These are phyloP conservation scores for Pempheris klunzingeri DNA, from an alignment of 2,797 vertebrate genomes.

Conservation along the genomic window DNA sequence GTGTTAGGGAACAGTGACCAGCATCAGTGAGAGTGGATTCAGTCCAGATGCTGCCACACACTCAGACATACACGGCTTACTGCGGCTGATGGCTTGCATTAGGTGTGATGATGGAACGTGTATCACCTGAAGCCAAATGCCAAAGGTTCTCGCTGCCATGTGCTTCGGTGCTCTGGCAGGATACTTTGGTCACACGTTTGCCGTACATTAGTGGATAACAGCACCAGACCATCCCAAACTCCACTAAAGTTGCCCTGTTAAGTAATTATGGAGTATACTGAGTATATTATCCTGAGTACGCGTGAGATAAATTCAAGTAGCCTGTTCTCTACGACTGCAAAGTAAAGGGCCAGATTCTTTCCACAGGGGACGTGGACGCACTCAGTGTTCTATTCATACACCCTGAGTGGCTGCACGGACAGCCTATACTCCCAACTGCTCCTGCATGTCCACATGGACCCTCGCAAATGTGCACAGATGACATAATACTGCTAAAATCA, in stretches of 20 bases:
- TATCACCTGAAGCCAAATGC: slow-evolving; percentile 9
- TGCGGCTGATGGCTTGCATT: slow-evolving; percentile 33
- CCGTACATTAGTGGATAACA: neutral
- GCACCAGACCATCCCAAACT: neutral
- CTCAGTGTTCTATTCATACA: no score
- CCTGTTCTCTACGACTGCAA: no score
- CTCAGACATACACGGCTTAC: slow-evolving; percentile 51
- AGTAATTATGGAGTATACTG: neutral
- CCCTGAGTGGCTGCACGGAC: neutral
- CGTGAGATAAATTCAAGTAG: no score
- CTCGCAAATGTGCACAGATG: neutral
- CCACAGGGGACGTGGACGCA: no score
- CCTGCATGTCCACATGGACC: no score
- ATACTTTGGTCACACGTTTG: neutral
- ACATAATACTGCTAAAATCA: no score
- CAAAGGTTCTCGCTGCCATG: slow-evolving; percentile 9
- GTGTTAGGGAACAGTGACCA: slow-evolving; percentile 73
- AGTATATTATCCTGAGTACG: no score
- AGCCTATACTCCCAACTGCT: no score
- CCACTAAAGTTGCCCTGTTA: neutral
- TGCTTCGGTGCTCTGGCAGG: neutral
- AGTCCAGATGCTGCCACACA: slow-evolving; percentile 52
- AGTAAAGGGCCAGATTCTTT: no score
- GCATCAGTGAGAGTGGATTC: slow-evolving; percentile 72
- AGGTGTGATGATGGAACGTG: slow-evolving; percentile 22